phyloP scores from a whole-genome alignment of 2,797 vertebrate species.

The Sebastes trivittatus region DNA sequence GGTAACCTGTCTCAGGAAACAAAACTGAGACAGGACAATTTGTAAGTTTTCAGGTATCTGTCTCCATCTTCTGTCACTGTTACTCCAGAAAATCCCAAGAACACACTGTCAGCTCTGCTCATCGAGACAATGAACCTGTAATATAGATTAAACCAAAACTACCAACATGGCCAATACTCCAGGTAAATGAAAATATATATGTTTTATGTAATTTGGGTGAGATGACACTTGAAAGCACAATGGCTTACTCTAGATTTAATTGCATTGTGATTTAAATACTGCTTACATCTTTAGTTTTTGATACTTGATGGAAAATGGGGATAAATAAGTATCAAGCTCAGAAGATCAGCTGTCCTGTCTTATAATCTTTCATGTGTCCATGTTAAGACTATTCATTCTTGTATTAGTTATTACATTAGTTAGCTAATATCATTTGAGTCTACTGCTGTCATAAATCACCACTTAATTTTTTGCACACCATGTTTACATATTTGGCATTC shows the following conservation, averaged over 20 bases:
- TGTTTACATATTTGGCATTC: background rate
- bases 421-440: background rate
- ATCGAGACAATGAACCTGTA: background rate
- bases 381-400: background rate
- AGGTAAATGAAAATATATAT: background rate
- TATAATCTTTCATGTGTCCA: background rate
- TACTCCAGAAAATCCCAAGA: background rate
- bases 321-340: background rate
- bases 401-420: background rate
- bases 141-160: background rate
- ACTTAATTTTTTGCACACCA: background rate
- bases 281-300: background rate
- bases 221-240: background rate
- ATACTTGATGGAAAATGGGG: background rate
- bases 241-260: background rate
- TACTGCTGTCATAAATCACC: background rate
- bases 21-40: too few species aligned
- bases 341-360: background rate
- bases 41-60: background rate
- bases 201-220: background rate
- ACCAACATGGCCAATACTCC: background rate
- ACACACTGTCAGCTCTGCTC: background rate
- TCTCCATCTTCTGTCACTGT: background rate
- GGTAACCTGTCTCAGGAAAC: too few species aligned
- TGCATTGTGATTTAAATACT: background rate